Evolutionary conservation across 2,888 invertebrate species (phyloP).

Genomic region (Yponomeuta evonymella): DNA sequence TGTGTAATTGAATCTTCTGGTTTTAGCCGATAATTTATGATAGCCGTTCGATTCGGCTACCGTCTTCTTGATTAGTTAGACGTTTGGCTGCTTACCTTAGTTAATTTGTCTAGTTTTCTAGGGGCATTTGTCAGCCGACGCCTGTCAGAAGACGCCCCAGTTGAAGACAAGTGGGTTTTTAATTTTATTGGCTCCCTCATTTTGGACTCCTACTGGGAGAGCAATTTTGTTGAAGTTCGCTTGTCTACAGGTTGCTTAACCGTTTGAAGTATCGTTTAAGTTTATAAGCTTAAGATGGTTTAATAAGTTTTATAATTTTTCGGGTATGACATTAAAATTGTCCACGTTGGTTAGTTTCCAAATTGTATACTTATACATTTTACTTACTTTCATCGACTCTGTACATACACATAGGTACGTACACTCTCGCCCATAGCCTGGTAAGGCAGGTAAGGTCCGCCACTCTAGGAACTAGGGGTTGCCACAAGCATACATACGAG

Average conservation of each 20-base stretch:
- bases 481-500: no score
- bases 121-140: background rate
- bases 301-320: no score
- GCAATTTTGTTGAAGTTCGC: background rate
- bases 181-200: background rate
- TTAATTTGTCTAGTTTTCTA: conserved; percentile 15
- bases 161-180: background rate
- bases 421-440: no score
- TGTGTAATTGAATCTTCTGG: conserved; percentile 73
- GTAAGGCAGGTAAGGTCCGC: no score
- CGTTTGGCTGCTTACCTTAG: conserved; percentile 20
- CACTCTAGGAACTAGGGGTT: no score
- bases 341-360: no score
- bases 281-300: no score
- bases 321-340: no score
- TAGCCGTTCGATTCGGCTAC: conserved; percentile 59
- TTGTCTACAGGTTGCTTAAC: background rate
- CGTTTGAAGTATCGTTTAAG: no score
- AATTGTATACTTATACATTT: no score
- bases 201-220: background rate
- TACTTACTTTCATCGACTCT: no score
- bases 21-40: conserved; percentile 61
- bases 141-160: background rate
- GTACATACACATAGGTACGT: no score
- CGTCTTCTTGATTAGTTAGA: conserved; percentile 58